A percentile compares a stretch with the other conserved stretches of the same genome.
Conservation (phyloP, 2,797 vertebrate genomes). For the Gallinago solitaria region DNA sequence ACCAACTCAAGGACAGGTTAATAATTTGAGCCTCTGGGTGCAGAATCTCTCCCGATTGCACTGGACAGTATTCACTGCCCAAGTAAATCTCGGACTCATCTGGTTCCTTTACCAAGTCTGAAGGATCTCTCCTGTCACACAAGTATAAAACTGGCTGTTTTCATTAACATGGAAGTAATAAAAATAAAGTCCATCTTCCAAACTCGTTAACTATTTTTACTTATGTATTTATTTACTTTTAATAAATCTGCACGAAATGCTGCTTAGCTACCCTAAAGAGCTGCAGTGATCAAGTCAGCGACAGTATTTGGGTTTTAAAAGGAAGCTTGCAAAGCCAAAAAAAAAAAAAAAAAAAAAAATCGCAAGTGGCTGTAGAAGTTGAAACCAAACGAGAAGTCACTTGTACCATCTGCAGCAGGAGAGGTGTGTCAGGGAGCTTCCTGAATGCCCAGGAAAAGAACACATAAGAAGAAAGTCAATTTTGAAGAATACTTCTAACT, state of each 20-base stretch:
- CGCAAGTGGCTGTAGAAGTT: neutral
- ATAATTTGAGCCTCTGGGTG: neutral
- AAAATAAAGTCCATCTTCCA: neutral
- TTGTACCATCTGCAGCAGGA: neutral
- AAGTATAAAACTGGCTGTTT: neutral
- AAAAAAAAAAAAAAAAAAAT: neutral
- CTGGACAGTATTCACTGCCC: neutral
- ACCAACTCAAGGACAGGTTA: neutral
- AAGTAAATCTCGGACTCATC: fast-evolving
- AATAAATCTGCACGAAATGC: neutral
- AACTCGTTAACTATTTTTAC: neutral
- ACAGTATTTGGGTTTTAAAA: neutral
- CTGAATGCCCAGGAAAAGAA: neutral
- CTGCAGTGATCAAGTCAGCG: neutral
- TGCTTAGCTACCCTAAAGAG: neutral
- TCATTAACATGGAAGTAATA: neutral
- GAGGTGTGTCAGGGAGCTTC: no score
- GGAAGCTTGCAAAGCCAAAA: neutral
- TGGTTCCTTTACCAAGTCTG: neutral
- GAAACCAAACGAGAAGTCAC: neutral
- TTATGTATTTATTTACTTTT: no score
- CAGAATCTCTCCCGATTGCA: neutral
- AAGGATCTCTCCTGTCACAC: neutral
- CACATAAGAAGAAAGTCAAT: neutral
- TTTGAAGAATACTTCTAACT: neutral